phyloP scores from a whole-genome alignment of 2,113 vertebrate genomes.

The Lophura nycthemera region DNA sequence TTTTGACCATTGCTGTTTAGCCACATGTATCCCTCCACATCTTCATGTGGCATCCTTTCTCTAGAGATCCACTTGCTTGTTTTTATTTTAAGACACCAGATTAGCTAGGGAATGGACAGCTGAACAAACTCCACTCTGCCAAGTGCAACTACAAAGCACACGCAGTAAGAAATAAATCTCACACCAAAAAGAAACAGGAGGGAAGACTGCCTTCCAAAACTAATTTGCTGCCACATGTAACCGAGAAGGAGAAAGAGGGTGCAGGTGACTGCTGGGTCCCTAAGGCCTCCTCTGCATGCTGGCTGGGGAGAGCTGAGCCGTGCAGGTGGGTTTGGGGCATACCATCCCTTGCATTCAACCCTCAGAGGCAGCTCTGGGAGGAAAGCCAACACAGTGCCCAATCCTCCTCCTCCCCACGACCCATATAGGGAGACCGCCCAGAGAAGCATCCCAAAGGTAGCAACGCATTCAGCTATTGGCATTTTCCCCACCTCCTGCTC shows the following conservation, averaged over 20 bases:
- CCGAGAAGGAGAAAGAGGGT: not conserved
- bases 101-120: slow-evolving; percentile 70
- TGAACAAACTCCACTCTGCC: slow-evolving; percentile 68
- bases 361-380: not conserved
- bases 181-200: slow-evolving; percentile 12
- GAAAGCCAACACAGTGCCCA: not conserved
- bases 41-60: slow-evolving; percentile 3
- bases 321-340: not conserved
- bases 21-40: not conserved
- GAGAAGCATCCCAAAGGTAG: too few relatives aligned
- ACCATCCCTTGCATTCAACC: not conserved
- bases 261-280: not conserved
- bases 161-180: not conserved
- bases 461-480: not conserved
- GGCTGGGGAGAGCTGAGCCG: not conserved
- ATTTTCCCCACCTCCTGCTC: not conserved
- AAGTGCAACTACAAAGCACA: slow-evolving; percentile 45
- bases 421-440: not conserved
- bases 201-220: slow-evolving; percentile 17
- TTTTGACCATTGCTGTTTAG: not conserved
- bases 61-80: slow-evolving; percentile 58
- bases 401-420: not conserved
- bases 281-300: not conserved
- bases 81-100: slow-evolving; percentile 73
- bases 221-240: not conserved